These are phyloP conservation scores for Drosophila nebulosa DNA, from an alignment of 1,140 invertebrate species.

Conservation along the genomic window DNA sequence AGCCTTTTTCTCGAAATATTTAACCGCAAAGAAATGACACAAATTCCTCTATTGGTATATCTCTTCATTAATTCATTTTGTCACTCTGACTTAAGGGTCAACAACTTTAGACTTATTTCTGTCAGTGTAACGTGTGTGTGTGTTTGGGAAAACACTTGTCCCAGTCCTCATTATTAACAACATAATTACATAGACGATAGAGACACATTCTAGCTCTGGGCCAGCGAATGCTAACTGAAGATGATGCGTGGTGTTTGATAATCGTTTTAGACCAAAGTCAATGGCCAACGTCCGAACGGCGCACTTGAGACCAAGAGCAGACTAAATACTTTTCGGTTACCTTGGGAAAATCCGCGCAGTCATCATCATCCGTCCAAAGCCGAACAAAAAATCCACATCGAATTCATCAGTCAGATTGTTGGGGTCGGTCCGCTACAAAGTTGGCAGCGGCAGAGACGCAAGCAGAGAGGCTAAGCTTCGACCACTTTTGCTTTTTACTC, in stretches of 20 bases:
- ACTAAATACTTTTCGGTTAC: slow-evolving; percentile 28
- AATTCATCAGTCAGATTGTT: slow-evolving; percentile 26
- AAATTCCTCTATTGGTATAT: too few species aligned
- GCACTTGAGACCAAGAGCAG: slow-evolving; percentile 4
- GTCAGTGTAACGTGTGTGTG: background rate
- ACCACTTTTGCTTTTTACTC: slow-evolving; percentile 39
- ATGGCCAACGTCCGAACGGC: background rate
- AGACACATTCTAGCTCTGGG: slow-evolving; percentile 6
- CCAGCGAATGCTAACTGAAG: background rate
- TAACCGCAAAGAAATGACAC: too few species aligned
- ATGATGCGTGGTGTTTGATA: background rate
- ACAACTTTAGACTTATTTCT: background rate
- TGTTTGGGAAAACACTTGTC: background rate
- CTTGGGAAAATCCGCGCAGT: slow-evolving; percentile 78
- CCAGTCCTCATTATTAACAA: slow-evolving; percentile 3
- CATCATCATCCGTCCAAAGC: slow-evolving; percentile 49
- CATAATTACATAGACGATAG: background rate
- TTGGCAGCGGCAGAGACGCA: slow-evolving; percentile 23
- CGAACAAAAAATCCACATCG: background rate
- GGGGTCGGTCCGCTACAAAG: slow-evolving; percentile 3
- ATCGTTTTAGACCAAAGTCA: background rate
- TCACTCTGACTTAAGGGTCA: background rate
- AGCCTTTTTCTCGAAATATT: too few species aligned
- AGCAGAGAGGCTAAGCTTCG: slow-evolving; percentile 2
- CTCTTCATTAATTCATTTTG: too few species aligned